Base-by-base conservation (phyloP, 2,113 vertebrate genomes). In the Neogale vison region DNA sequence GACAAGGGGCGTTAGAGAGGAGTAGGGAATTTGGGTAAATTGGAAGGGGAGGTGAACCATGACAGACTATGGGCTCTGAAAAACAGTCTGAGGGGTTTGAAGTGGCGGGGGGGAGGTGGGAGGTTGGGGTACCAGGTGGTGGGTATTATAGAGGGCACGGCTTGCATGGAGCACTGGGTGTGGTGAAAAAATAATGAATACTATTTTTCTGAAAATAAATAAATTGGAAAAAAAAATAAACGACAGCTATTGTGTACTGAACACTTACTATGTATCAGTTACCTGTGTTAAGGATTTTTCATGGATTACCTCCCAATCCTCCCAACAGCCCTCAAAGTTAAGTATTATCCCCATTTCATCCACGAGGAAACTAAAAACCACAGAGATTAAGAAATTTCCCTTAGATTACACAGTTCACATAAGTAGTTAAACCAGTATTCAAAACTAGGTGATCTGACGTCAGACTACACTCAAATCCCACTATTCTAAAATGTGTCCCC, bases 231-330 rank as follows among this genome's bases (percentile, higher is more conserved):
- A n/a, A n/a, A n/a, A n/a, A 93, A 31, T 47, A 96, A 77, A 77
- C 6, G 86, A 52, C 29, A 97, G 29, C n/a, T 80, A 61, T 89
- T 24, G 21, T 84, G 15, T 92, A 83, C 3, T 26, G 20, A 97
- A 90, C 57, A 92, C 39, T 88, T 85, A 84, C 8, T 84, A 24
- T 84, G 20, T 57, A 17, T 82, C 39, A 93, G 34, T 52, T 92
- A 71, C 21, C 61, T 88, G 92, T 63, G 4, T 74, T 87, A 88
- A 87, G 24, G 77, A 89, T 7, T 95, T 82, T 47, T 77, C 13
- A 67, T 29, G 21, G 34, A 87, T 95, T 95, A 90, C 50, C 82
- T 93, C 85, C n/a, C 88, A 97, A 88, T 82, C 82, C n/a, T 96
- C 23, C 4, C 4, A 77, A 90, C 5, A 59, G 36, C n/a, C 45